A percentile compares a stretch with the other conserved stretches of the same genome.
Conservation (phyloP, 2,797 vertebrate genomes). For the Agapornis canus region DNA sequence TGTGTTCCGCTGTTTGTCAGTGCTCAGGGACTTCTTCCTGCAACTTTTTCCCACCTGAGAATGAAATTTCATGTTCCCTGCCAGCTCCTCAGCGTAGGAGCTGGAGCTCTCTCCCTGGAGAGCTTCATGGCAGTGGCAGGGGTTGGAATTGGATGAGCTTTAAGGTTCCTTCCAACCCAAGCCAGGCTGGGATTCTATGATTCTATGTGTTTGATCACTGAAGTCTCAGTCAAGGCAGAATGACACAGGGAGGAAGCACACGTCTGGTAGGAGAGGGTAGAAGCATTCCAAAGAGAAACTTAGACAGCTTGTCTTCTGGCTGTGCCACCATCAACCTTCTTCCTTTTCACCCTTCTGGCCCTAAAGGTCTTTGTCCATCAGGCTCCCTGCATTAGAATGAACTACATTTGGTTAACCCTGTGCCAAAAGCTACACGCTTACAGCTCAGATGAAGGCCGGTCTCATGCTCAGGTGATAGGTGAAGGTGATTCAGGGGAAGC, state of each 20-base stretch:
- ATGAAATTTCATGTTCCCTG: background rate
- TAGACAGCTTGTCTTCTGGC: background rate
- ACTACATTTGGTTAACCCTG: accelerated
- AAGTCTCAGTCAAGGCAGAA: background rate
- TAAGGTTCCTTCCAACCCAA: background rate
- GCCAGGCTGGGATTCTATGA: background rate
- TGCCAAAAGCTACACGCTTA: background rate
- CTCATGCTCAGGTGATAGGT: background rate
- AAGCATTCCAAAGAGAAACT: background rate
- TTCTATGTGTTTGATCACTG: background rate
- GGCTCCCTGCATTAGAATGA: background rate
- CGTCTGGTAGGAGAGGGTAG: accelerated
- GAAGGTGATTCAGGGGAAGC: background rate
- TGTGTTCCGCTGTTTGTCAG: background rate
- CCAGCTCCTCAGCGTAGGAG: background rate
- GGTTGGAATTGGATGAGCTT: background rate
- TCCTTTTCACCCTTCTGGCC: background rate
- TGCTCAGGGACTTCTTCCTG: background rate
- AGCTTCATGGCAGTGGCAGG: background rate
- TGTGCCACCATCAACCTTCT: background rate
- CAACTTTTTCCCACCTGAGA: background rate
- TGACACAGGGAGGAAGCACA: accelerated
- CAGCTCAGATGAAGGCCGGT: accelerated
- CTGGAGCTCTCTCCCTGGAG: background rate
- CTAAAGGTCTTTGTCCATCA: accelerated